Conservation (phyloP, 2,113 vertebrate genomes). For the Tinamus guttatus region DNA sequence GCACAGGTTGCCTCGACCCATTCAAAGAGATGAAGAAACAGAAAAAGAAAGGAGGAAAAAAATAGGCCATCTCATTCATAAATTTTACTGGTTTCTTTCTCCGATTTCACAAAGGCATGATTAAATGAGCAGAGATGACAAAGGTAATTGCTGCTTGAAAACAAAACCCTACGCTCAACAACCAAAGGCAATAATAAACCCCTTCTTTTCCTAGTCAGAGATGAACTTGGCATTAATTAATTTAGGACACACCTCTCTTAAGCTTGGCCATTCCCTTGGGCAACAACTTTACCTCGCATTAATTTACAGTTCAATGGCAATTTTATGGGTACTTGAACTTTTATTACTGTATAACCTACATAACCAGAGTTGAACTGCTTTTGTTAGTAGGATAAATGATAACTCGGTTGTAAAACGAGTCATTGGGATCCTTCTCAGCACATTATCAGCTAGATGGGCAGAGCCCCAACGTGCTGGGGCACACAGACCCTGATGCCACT, state of each 20-base stretch:
- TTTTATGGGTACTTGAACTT: constrained; percentile 73
- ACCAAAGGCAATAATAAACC: neutral
- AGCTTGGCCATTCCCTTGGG: constrained; percentile 61
- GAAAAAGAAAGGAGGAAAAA: neutral
- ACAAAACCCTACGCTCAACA: neutral
- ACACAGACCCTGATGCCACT: neutral
- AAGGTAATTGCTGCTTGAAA: neutral
- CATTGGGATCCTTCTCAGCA: constrained; percentile 41
- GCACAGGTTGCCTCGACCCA: neutral
- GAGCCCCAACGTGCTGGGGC: neutral
- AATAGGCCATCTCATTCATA: neutral
- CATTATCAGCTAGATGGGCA: neutral
- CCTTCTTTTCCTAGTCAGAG: constrained; percentile 9
- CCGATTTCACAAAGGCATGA: neutral
- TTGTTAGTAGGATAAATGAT: constrained; percentile 68
- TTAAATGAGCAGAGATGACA: neutral
- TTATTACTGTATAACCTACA: constrained; percentile 69
- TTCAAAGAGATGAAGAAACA: neutral
- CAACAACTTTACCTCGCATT: constrained; percentile 64
- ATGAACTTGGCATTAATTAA: constrained; percentile 53
- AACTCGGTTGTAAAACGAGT: constrained; percentile 63
- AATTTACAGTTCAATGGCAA: constrained; percentile 72
- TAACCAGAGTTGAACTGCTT: constrained; percentile 62
- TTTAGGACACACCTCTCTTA: constrained; percentile 63
- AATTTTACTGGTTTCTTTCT: neutral